phyloP scores from a whole-genome alignment of 2,797 vertebrate species.

The Tiaroga cobitis region DNA sequence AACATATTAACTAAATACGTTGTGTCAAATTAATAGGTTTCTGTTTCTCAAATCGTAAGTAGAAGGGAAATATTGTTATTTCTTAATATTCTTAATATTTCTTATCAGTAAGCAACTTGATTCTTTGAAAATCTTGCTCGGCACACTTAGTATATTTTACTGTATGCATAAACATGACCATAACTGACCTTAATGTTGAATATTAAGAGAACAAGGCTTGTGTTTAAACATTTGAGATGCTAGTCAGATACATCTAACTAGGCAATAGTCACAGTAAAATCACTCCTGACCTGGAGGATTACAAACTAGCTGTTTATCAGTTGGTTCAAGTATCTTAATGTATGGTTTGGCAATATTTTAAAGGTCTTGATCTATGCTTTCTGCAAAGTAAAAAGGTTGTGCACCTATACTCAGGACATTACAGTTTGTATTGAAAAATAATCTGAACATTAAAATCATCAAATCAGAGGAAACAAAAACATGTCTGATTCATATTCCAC shows the following conservation, averaged over 20 bases:
- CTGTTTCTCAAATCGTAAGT: conserved; percentile 51
- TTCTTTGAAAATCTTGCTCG: conserved; percentile 6
- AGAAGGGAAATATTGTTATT: conserved; percentile 5
- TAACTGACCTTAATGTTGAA: conserved; percentile 38
- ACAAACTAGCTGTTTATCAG: conserved; percentile 27
- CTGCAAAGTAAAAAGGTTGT: conserved; percentile 24
- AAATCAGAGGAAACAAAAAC: conserved; percentile 58
- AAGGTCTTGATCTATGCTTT: conserved; percentile 21
- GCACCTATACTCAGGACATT: conserved; percentile 36
- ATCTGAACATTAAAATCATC: conserved; percentile 53
- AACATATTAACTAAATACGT: conserved; percentile 66
- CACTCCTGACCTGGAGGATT: neutral
- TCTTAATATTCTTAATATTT: neutral
- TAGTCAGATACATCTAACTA: conserved; percentile 26
- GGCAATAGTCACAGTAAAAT: conserved; percentile 42
- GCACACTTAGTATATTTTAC: conserved; percentile 3
- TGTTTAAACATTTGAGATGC: conserved; percentile 27
- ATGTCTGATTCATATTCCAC: conserved; percentile 58
- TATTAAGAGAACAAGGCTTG: conserved; percentile 10
- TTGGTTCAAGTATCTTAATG: conserved; percentile 25
- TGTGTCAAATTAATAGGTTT: conserved; percentile 54
- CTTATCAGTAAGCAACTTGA: neutral
- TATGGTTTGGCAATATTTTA: conserved; percentile 11
- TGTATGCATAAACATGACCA: conserved; percentile 57
- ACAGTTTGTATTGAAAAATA: conserved; percentile 42